Conservation (phyloP, 1,140 invertebrate genomes). For the Drosophila cardini region DNA sequence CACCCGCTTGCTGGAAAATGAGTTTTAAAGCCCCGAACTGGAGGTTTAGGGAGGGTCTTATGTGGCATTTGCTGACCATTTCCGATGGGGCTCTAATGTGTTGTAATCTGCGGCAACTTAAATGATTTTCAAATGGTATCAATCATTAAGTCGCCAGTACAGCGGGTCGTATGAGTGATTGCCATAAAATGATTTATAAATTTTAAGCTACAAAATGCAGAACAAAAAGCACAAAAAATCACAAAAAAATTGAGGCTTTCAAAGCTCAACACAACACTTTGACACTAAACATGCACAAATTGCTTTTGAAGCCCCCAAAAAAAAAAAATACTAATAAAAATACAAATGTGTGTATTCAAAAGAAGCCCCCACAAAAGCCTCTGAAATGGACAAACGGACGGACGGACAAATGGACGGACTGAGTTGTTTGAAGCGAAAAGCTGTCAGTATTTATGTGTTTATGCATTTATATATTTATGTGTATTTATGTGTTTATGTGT, state of each 20-base stretch:
- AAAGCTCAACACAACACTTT: conserved; percentile 63
- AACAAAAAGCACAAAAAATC: conserved; percentile 7
- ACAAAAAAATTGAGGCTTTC: conserved; percentile 47
- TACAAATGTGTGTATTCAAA: conserved; percentile 40
- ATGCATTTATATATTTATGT: conserved; percentile 38
- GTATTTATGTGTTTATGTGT: conserved; percentile 27
- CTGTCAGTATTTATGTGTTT: conserved; percentile 34
- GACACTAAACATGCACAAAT: conserved; percentile 78
- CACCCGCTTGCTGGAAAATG: conserved; percentile 41
- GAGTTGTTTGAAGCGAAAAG: conserved; percentile 14
- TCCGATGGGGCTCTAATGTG: conserved; percentile 43
- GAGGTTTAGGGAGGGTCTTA: conserved; percentile 1
- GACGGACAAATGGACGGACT: neutral
- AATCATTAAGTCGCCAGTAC: conserved; percentile 62
- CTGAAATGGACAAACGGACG: conserved; percentile 9
- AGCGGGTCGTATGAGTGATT: conserved; percentile 63
- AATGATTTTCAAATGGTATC: conserved; percentile 68
- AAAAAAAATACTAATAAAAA: conserved; percentile 20
- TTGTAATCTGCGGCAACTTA: conserved; percentile 59
- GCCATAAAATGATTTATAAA: conserved; percentile 59
- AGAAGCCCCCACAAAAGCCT: conserved; percentile 55
- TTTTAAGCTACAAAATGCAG: conserved; percentile 46
- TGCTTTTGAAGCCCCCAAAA: conserved; percentile 68
- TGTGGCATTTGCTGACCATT: conserved; percentile 62
- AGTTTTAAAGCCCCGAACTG: conserved; percentile 54